A percentile compares a stretch with the other conserved stretches of the same genome.
Conservation (phyloP, 2,888 invertebrate genomes). For the Ormyrus labotus region DNA sequence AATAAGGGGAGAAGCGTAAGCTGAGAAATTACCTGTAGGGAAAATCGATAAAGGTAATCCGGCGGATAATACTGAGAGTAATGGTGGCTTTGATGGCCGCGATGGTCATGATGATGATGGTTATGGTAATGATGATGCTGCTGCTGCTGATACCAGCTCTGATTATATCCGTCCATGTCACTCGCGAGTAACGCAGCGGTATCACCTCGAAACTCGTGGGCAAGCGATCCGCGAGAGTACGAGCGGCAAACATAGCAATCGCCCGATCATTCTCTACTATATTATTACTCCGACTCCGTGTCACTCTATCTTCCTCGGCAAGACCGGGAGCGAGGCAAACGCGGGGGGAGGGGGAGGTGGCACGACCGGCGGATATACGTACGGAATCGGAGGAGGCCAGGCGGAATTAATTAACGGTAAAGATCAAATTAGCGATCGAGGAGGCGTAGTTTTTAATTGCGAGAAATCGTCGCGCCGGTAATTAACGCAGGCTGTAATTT, state of each 20-base stretch:
- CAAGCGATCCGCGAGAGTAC: background rate
- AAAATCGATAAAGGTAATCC: slow-evolving; percentile 74
- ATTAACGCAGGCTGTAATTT: slow-evolving; percentile 41
- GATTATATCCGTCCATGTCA: slow-evolving; percentile 71
- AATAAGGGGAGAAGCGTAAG: background rate
- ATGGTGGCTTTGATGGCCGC: slow-evolving; percentile 67
- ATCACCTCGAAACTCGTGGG: slow-evolving; percentile 40
- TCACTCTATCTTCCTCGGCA: too few relatives aligned
- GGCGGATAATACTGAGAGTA: slow-evolving; percentile 70
- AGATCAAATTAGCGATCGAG: too few relatives aligned
- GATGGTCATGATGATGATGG: slow-evolving; percentile 64
- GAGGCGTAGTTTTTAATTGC: too few relatives aligned
- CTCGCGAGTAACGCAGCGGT: slow-evolving; percentile 39
- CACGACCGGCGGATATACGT: too few relatives aligned
- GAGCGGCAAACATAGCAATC: slow-evolving; percentile 28
- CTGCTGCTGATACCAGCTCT: slow-evolving; percentile 69
- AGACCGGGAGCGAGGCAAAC: too few relatives aligned
- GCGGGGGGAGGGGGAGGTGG: too few relatives aligned
- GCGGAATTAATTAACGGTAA: too few relatives aligned
- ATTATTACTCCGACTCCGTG: too few relatives aligned
- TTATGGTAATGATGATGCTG: slow-evolving; percentile 64
- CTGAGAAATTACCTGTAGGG: slow-evolving; percentile 70
- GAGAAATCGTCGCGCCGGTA: slow-evolving; percentile 22
- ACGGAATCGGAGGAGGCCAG: too few relatives aligned
- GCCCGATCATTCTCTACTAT: slow-evolving; percentile 2